phyloP scores from a whole-genome alignment of 2,797 vertebrate species.

The Hipposideros larvatus region DNA sequence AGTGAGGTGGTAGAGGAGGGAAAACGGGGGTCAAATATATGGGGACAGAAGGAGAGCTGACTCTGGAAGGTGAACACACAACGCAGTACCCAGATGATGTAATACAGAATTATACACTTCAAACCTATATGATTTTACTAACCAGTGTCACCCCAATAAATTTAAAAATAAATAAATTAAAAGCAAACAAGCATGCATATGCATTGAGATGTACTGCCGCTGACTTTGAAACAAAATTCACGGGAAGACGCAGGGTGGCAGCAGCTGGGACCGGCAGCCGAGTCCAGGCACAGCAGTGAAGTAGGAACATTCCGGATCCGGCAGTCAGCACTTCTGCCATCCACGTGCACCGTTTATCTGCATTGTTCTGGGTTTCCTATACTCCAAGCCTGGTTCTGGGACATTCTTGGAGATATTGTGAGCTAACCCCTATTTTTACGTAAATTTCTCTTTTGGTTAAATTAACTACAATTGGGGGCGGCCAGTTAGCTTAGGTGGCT shows the following conservation, averaged over 20 bases:
- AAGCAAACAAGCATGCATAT: not conserved
- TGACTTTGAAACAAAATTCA: not conserved
- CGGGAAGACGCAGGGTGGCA: too few species aligned
- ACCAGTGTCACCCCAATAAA: too few species aligned
- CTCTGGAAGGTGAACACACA: too few species aligned
- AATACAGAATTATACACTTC: too few species aligned
- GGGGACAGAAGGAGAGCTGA: too few species aligned
- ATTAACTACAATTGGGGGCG: not conserved
- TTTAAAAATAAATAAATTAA: too few species aligned
- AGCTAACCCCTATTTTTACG: not conserved
- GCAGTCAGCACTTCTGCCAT: rapidly evolving
- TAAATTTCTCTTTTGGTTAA: not conserved
- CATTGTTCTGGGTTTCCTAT: not conserved
- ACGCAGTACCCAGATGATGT: too few species aligned
- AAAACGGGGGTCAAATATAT: too few species aligned
- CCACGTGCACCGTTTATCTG: not conserved
- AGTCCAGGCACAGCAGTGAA: rapidly evolving
- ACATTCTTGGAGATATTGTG: not conserved
- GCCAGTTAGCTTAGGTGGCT: too few species aligned
- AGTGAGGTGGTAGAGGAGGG: too few species aligned
- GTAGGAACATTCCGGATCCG: rapidly evolving
- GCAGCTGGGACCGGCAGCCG: not conserved
- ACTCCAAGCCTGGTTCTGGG: not conserved
- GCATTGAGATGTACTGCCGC: not conserved
- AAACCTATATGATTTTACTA: too few species aligned